A percentile compares a stretch with the other conserved stretches of the same genome.
phyloP scores from a whole-genome alignment of 2,888 invertebrate species.

The Cremastobaeus sp. region DNA sequence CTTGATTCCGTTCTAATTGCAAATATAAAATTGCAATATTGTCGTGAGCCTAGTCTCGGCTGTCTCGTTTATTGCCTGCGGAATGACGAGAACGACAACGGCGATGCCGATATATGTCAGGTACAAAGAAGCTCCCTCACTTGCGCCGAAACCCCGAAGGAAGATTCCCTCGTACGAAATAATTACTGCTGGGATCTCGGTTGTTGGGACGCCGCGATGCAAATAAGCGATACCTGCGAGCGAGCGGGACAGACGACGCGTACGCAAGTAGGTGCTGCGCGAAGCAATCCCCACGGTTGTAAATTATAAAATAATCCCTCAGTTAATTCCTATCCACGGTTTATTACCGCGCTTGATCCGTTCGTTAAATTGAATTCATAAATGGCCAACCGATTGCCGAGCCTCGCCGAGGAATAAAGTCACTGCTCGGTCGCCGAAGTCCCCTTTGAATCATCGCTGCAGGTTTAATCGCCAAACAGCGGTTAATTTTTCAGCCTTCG shows the following conservation, averaged over 20 bases:
- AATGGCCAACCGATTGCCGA: slow-evolving; percentile 63
- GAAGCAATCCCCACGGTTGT: slow-evolving; percentile 69
- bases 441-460: slow-evolving; percentile 4
- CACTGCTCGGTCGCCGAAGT: not conserved
- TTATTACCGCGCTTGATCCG: slow-evolving; percentile 71
- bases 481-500: no score
- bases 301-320: slow-evolving; percentile 75
- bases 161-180: slow-evolving; percentile 67
- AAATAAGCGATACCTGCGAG: slow-evolving; percentile 69
- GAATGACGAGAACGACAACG: slow-evolving; percentile 58
- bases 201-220: slow-evolving; percentile 65
- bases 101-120: slow-evolving; percentile 54
- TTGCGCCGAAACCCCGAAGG: slow-evolving; percentile 59
- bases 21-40: slow-evolving; percentile 56
- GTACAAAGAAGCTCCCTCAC: slow-evolving; percentile 59
- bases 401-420: no score
- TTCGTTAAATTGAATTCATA: slow-evolving; percentile 72
- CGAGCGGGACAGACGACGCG: slow-evolving; percentile 49
- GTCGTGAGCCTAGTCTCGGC: slow-evolving; percentile 1
- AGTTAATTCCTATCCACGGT: slow-evolving; percentile 73
- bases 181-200: slow-evolving; percentile 67
- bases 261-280: slow-evolving; percentile 60
- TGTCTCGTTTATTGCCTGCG: slow-evolving; percentile 50
- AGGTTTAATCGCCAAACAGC: no score
- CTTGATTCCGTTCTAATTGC: slow-evolving; percentile 46